Percentiles rank a stretch among this genome's conserved stretches.
Evolutionary conservation across 2,797 vertebrate species (phyloP).

Genomic region (Heliangelus exortis): DNA sequence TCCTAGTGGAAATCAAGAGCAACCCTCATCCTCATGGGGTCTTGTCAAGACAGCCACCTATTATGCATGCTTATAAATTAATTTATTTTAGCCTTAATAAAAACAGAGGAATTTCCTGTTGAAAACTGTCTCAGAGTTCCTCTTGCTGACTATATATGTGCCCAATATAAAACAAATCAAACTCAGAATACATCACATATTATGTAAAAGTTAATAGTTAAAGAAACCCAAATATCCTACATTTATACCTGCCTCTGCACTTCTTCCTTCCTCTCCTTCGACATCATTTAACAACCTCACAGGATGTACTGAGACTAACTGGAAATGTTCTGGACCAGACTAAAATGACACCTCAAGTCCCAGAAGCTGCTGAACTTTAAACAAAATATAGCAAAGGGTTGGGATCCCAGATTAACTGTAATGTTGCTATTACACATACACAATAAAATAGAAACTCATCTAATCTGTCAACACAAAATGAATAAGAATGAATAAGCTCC

Average conservation of each 20-base stretch:
- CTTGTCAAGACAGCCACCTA: constrained; percentile 9
- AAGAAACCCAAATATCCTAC: background rate
- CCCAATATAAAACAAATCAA: background rate
- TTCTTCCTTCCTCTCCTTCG: background rate
- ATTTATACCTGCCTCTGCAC: background rate
- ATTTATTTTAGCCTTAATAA: constrained; percentile 24
- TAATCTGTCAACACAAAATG: background rate
- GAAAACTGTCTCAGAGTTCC: background rate
- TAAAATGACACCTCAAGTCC: background rate
- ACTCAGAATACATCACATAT: background rate
- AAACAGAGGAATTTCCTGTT: background rate
- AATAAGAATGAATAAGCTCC: background rate
- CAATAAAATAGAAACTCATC: background rate
- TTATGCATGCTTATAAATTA: background rate
- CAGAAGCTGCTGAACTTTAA: background rate
- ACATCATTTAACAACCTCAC: background rate
- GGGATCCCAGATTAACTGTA: background rate
- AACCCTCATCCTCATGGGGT: background rate
- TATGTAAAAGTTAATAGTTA: background rate
- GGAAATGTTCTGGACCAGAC: background rate
- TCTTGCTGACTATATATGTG: background rate
- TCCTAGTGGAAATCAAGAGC: background rate
- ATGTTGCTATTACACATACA: background rate
- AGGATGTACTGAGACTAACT: background rate
- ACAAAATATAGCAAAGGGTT: background rate